Evolutionary conservation across 2,113 vertebrate species (phyloP).

Genomic region (Atrichornis clamosus): DNA sequence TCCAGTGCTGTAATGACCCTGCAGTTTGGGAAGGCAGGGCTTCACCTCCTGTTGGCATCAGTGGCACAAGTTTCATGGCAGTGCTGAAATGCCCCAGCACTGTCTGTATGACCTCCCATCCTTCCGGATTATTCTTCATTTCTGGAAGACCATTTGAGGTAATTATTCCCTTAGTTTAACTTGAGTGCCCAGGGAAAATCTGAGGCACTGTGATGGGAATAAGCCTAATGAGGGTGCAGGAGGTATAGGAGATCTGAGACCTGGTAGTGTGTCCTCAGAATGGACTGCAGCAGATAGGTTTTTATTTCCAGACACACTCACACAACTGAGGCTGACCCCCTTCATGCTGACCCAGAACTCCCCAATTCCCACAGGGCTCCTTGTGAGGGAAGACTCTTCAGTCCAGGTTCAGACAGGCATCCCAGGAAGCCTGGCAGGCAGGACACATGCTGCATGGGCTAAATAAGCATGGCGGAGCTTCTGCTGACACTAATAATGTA

Average conservation of each 20-base stretch:
- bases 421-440: not conserved
- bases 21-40: not conserved
- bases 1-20: not conserved
- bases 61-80: not conserved
- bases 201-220: not conserved
- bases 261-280: not conserved
- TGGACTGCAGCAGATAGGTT: not conserved
- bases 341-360: not conserved
- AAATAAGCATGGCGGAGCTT: not conserved
- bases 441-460: not conserved
- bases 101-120: not conserved
- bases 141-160: not conserved
- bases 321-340: not conserved
- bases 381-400: not conserved
- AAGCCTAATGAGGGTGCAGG: not conserved
- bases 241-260: not conserved
- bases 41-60: not conserved
- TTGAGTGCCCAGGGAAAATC: not conserved
- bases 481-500: not conserved
- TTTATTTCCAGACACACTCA: not conserved
- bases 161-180: not conserved
- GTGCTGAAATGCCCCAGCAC: not conserved
- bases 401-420: not conserved
- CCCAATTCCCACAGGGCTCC: not conserved
- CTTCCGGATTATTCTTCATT: not conserved